A percentile compares a stretch with the other conserved stretches of the same genome.
phyloP scores from a whole-genome alignment of 2,797 vertebrate species.

The Syngnathus rostellatus region DNA sequence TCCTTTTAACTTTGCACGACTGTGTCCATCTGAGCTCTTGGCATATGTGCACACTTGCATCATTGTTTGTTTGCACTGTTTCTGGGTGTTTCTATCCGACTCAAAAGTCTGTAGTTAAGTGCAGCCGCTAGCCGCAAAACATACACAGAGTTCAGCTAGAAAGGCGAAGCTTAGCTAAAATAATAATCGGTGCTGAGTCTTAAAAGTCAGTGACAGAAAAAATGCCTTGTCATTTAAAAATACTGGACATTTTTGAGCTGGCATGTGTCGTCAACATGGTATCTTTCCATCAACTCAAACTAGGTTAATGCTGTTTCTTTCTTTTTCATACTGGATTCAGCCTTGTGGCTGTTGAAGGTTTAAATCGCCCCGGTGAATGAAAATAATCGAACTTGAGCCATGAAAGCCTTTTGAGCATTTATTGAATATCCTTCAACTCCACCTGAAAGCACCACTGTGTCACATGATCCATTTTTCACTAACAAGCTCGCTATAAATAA shows the following conservation, averaged over 20 bases:
- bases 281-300: background rate
- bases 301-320: background rate
- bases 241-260: background rate
- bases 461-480: no score
- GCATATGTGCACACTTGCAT: background rate
- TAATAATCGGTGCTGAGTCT: background rate
- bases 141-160: constrained; percentile 32
- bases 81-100: constrained; percentile 18
- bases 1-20: constrained; percentile 6
- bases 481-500: no score
- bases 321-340: background rate
- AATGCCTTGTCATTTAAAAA: constrained; percentile 1
- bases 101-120: constrained; percentile 22
- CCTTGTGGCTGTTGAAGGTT: background rate
- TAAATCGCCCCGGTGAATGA: background rate
- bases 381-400: no score
- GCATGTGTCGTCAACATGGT: background rate
- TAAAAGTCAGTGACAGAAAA: background rate
- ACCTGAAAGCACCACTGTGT: no score
- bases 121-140: constrained; percentile 15
- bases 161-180: constrained; percentile 12
- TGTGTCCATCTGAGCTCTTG: background rate
- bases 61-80: constrained; percentile 16
- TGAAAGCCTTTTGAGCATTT: no score
- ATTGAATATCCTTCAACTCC: no score